Evolutionary conservation across 2,797 vertebrate species (phyloP).

Genomic region (Urophycis tenuis): DNA sequence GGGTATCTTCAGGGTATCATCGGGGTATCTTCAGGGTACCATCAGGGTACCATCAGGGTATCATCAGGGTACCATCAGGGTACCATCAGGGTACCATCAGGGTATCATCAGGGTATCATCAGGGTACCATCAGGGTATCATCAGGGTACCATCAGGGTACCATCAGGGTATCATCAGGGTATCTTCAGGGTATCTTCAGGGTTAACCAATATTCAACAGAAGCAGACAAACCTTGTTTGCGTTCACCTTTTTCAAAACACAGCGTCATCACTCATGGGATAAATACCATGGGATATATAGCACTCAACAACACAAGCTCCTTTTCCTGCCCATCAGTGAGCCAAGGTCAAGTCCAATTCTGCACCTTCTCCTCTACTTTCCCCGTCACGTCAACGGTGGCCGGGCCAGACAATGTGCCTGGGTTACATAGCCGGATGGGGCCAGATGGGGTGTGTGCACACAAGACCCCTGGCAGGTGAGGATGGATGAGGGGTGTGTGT

Average conservation of each 20-base stretch:
- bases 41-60: too few species aligned
- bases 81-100: too few species aligned
- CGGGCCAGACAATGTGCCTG: constrained; percentile 41
- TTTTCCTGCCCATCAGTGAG: constrained; percentile 35
- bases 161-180: too few species aligned
- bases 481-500: constrained; percentile 16
- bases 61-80: too few species aligned
- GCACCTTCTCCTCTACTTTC: constrained; percentile 29
- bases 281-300: too few species aligned
- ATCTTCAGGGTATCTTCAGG: too few species aligned
- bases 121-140: too few species aligned
- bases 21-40: too few species aligned
- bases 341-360: constrained; percentile 33
- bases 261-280: constrained; percentile 29
- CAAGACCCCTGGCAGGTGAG: constrained; percentile 4
- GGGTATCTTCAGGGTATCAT: too few species aligned
- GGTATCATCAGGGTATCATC: too few species aligned
- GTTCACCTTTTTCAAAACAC: constrained; percentile 16
- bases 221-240: neutral
- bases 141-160: too few species aligned
- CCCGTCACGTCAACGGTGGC: constrained; percentile 38
- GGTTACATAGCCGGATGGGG: too few species aligned
- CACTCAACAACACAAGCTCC: constrained; percentile 29
- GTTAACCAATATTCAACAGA: neutral
- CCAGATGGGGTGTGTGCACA: constrained; percentile 19